These are phyloP conservation scores for Drosophila busckii DNA, from an alignment of 1,140 invertebrate genomes.

Conservation along the genomic window DNA sequence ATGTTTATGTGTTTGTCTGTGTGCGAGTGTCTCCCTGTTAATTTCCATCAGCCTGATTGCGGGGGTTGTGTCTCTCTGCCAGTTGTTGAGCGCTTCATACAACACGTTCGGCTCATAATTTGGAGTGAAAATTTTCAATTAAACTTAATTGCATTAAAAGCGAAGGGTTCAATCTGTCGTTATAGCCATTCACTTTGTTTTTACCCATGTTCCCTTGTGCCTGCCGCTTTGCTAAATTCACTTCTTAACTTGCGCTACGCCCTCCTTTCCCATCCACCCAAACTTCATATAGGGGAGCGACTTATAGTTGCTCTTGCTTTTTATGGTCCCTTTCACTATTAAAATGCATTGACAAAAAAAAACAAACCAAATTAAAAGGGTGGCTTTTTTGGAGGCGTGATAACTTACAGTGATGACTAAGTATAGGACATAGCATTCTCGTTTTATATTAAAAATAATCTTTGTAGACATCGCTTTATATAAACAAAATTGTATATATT, in stretches of 20 bases:
- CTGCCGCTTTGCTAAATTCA: constrained; percentile 16
- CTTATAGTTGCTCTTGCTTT: constrained; percentile 47
- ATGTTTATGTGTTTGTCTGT: background rate
- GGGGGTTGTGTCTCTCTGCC: constrained; percentile 16
- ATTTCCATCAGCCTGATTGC: constrained; percentile 72
- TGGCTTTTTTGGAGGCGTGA: no score
- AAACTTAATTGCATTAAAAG: constrained; percentile 77
- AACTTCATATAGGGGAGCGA: constrained; percentile 38
- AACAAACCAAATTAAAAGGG: no score
- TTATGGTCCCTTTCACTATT: constrained; percentile 56
- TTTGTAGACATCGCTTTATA: no score
- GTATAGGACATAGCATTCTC: no score
- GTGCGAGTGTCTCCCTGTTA: constrained; percentile 60
- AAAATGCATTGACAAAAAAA: constrained; percentile 63
- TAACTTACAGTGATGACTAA: no score
- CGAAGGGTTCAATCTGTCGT: constrained; percentile 76
- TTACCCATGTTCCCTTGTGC: background rate
- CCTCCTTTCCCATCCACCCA: background rate
- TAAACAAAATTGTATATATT: no score
- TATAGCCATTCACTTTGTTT: constrained; percentile 32
- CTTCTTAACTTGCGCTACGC: constrained; percentile 31
- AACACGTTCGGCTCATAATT: constrained; percentile 73
- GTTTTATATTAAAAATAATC: no score
- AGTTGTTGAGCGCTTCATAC: constrained; percentile 28
- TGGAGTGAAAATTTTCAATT: constrained; percentile 77